Conservation (phyloP, 2,888 invertebrate species). For the Cyrtodaria siliqua region DNA sequence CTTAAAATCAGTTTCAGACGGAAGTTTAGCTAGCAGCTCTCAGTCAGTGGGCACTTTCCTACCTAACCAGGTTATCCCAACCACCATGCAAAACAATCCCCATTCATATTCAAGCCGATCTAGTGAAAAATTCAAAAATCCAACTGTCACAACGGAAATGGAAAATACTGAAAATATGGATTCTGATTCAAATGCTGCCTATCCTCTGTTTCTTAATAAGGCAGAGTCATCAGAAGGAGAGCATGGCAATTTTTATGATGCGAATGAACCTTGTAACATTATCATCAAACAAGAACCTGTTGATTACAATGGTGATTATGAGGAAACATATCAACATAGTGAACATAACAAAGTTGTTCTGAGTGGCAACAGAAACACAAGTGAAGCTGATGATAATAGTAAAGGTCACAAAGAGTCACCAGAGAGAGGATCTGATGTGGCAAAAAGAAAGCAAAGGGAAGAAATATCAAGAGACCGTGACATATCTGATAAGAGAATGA, state of each 20-base stretch:
- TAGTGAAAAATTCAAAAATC: neutral
- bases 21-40: too few relatives aligned
- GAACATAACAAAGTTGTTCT: neutral
- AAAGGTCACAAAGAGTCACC: too few relatives aligned
- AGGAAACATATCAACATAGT: neutral
- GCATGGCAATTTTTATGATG: neutral
- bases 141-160: neutral
- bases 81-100: too few relatives aligned
- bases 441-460: neutral
- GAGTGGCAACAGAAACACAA: constrained; percentile 1
- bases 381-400: neutral
- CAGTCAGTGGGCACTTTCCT: too few relatives aligned
- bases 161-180: neutral
- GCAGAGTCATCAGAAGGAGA: neutral
- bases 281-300: constrained; percentile 28
- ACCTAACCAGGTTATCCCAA: too few relatives aligned
- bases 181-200: neutral
- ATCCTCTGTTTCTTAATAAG: neutral
- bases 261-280: neutral
- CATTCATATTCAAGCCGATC: too few relatives aligned
- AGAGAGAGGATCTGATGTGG: too few relatives aligned
- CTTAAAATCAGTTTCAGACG: too few relatives aligned
- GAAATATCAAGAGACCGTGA: neutral
- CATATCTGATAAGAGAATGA: neutral
- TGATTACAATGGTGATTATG: constrained; percentile 10